Conservation (phyloP, 2,888 invertebrate species). For the Orgyia antiqua region DNA sequence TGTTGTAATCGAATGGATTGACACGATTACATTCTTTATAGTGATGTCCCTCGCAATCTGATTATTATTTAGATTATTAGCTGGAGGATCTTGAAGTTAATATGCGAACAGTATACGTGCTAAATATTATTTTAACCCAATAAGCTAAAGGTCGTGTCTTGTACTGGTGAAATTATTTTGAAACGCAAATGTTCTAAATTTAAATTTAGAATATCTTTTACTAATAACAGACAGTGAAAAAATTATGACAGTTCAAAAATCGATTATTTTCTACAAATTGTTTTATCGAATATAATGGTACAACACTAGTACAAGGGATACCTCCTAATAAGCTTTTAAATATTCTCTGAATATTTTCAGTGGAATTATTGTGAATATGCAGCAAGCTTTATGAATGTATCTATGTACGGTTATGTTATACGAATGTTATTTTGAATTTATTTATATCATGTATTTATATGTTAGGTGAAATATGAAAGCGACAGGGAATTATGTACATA, state of each 20-base stretch:
- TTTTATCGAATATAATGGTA: too few relatives aligned
- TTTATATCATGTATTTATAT: slow-evolving; percentile 54
- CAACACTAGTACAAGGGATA: too few relatives aligned
- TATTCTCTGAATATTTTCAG: slow-evolving; percentile 41
- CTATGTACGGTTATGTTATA: slow-evolving; percentile 53
- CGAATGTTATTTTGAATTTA: slow-evolving; percentile 52
- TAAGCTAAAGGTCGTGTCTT: slow-evolving; percentile 2
- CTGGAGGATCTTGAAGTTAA: slow-evolving; percentile 21
- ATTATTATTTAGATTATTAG: slow-evolving; percentile 35
- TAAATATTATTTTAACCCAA: too few relatives aligned
- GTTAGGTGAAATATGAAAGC: slow-evolving; percentile 47
- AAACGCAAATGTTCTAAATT: too few relatives aligned
- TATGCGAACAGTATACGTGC: slow-evolving; percentile 23
- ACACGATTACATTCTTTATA: slow-evolving; percentile 50
- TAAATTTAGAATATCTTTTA: too few relatives aligned
- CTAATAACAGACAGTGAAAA: too few relatives aligned
- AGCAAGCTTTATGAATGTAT: slow-evolving; percentile 61
- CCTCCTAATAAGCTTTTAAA: too few relatives aligned
- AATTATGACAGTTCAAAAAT: too few relatives aligned
- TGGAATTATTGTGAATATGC: slow-evolving; percentile 41
- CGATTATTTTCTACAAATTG: too few relatives aligned
- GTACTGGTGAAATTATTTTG: slow-evolving; percentile 6
- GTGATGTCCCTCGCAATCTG: slow-evolving; percentile 53
- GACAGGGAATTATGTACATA: slow-evolving; percentile 41
- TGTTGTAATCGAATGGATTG: slow-evolving; percentile 59